Percentiles rank a stretch among this genome's conserved stretches.
Evolutionary conservation across 2,888 invertebrate genomes (phyloP).

Genomic region (Syrista parreyssii): DNA sequence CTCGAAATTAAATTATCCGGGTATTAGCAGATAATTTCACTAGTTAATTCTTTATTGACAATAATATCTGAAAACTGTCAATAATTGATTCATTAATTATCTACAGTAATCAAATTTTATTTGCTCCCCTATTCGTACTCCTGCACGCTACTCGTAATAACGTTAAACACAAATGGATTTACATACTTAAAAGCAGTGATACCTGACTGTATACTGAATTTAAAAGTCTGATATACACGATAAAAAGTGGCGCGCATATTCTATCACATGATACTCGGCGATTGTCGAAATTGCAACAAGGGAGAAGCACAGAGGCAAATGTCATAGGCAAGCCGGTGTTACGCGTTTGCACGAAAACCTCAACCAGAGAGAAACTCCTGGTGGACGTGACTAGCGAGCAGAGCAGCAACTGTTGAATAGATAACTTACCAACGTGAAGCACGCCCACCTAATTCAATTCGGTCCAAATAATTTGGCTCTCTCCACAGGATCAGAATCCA

Average conservation of each 20-base stretch:
- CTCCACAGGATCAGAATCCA: not conserved
- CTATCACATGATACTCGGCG: not conserved
- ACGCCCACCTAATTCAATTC: conserved; percentile 55
- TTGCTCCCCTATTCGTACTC: not conserved
- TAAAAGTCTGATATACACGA: not conserved
- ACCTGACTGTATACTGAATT: not conserved
- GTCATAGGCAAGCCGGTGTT: not conserved
- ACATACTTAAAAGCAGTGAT: not conserved
- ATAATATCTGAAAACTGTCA: not conserved
- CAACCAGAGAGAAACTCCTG: conserved; percentile 33
- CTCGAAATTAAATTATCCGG: not conserved
- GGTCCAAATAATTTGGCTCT: conserved; percentile 40
- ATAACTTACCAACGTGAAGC: conserved; percentile 50
- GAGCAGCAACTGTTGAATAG: conserved; percentile 55
- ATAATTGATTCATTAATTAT: not conserved
- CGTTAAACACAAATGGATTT: not conserved
- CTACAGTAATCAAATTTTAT: not conserved
- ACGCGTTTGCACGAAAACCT: conserved; percentile 31
- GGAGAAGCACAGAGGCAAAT: not conserved
- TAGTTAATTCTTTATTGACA: not conserved
- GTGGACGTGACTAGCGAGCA: conserved; percentile 48
- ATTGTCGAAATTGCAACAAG: not conserved
- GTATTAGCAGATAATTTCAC: not conserved
- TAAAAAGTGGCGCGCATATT: not conserved
- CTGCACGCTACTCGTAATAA: not conserved